These are phyloP conservation scores for Metaphire vulgaris DNA, from an alignment of 1,140 invertebrate genomes.

Conservation along the genomic window DNA sequence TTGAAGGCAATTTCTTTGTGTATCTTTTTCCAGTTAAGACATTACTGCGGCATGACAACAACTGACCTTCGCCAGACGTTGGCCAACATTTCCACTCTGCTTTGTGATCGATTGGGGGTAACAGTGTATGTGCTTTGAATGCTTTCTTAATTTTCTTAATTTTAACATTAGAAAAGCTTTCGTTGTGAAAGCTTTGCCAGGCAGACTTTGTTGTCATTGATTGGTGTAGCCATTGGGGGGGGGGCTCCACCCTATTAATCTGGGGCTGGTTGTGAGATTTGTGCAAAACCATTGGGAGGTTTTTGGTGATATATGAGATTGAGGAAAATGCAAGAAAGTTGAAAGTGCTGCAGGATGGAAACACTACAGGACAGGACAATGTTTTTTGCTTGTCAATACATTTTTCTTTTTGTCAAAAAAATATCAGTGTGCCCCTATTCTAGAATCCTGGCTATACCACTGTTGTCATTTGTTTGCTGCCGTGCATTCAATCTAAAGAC, in stretches of 20 bases:
- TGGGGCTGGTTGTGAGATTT: neutral
- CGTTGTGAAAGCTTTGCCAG: neutral
- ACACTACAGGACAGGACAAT: no score
- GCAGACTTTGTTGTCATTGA: neutral
- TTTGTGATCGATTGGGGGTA: constrained; percentile 53
- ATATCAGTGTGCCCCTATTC: no score
- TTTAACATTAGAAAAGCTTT: neutral
- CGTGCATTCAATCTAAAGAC: no score
- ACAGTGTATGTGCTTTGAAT: constrained; percentile 45
- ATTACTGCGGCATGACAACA: constrained; percentile 64
- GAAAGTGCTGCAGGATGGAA: no score
- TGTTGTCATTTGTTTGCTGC: no score
- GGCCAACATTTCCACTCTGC: constrained; percentile 62
- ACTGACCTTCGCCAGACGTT: constrained; percentile 66
- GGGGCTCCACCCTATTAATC: neutral
- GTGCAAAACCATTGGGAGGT: neutral
- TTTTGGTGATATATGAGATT: no score
- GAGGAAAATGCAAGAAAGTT: no score
- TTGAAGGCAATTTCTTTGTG: no score
- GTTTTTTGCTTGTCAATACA: no score
- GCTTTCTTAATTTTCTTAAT: neutral
- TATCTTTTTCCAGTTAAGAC: constrained; percentile 56
- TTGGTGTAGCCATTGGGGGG: neutral
- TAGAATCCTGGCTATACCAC: no score
- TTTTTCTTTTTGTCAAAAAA: no score